Percentiles rank a stretch among this genome's conserved stretches.
phyloP scores from a whole-genome alignment of 1,140 invertebrate species.

The Drosophila sechellia region DNA sequence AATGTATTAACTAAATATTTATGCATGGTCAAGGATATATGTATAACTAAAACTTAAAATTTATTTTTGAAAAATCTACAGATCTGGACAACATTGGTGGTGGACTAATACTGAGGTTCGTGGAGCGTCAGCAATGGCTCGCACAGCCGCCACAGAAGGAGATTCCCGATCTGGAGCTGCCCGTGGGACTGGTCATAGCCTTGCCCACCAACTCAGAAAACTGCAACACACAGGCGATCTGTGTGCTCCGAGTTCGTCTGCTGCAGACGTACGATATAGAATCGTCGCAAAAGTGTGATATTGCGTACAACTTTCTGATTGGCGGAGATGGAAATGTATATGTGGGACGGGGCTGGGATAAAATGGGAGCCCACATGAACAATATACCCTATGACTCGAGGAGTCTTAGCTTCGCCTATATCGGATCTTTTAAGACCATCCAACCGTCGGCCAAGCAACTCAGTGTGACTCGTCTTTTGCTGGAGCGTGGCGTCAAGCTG shows the following conservation, averaged over 20 bases:
- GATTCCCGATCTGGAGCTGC: slow-evolving; percentile 82
- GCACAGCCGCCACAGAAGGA: slow-evolving; percentile 86
- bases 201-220: slow-evolving; percentile 86
- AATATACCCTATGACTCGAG: slow-evolving; percentile 86
- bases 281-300: slow-evolving; percentile 86
- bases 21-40: not conserved
- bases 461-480: slow-evolving; percentile 86
- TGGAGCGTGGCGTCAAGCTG: slow-evolving; percentile 86
- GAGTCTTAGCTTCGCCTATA: slow-evolving; percentile 86
- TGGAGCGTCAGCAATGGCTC: slow-evolving; percentile 86
- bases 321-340: slow-evolving; percentile 89
- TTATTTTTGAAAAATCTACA: slow-evolving; percentile 17
- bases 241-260: slow-evolving; percentile 86
- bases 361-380: slow-evolving; percentile 86
- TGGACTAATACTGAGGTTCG: slow-evolving; percentile 69
- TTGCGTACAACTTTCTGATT: slow-evolving; percentile 88
- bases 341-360: slow-evolving; percentile 88
- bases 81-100: slow-evolving; percentile 68
- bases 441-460: slow-evolving; percentile 86
- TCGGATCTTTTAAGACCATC: slow-evolving; percentile 86
- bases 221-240: slow-evolving; percentile 85
- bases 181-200: slow-evolving; percentile 85
- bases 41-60: not conserved
- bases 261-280: slow-evolving; percentile 92
- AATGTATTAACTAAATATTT: not conserved